Evolutionary conservation across 2,113 vertebrate genomes (phyloP), one percentile per base, ranked within the genome.

Genomic region (Ochotona curzoniae): DNA sequence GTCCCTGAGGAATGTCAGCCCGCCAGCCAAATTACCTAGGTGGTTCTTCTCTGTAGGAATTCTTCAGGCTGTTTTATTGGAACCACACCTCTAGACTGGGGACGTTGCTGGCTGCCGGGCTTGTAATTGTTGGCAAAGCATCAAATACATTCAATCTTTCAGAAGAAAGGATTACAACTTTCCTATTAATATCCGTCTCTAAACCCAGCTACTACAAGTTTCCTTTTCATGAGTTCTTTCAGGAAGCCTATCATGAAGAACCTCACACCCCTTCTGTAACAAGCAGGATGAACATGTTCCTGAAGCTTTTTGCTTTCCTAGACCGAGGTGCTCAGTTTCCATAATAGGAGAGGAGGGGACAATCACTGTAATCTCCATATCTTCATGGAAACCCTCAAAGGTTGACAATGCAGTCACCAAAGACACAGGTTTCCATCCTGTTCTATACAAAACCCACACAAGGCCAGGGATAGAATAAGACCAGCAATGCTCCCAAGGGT

Each of bases 111-210:
- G 26, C 76, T 78, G 25, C 2, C 9, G 35, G 88, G 44, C 38
- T 23, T 81, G 49, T 0, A 3, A 74, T 63, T 87, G 54, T 28
- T 69, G 64, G 70, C 93, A 92, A 74, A 14, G 61, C 26, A 63
- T 35, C 44, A 26, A 51, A 4, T 66, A 69, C 89, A 26, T 57
- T 83, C 83, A 87, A 69, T 69, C 9, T 23, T 80, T 71, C n/a
- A 71, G 66, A 73, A 54, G n/a, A 49, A 66, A 93, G n/a, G 47
- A 83, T 82, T 76, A 44, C 9, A 47, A 73, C 26, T 79, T 93
- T 78, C 67, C 75, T 87, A 28, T 47, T 85, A 54, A 51, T 83
- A 54, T 73, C 70, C n/a, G 78, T 35, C 82, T 21, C n/a, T 11
- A 73, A 73, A 74, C 15, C 20, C 3, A 57, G 49, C 20, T 89